Evolutionary conservation across 2,888 invertebrate species (phyloP), one percentile per base, ranked within the genome.

Genomic region (Cephus nigrinus): DNA sequence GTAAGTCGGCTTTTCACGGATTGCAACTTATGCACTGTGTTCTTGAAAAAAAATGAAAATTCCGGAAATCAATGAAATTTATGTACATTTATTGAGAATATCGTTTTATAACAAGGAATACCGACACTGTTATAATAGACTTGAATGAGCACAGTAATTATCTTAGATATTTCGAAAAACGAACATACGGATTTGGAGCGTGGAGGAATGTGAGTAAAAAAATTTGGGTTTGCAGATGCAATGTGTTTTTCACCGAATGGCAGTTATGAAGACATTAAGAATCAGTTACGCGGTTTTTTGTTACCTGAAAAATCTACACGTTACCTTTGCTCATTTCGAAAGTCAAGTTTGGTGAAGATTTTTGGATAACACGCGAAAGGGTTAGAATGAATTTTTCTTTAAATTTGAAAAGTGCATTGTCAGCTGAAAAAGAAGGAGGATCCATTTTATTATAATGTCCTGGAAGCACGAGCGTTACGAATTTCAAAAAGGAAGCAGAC

Each of bases 221-320:
- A 55, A 23, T 55, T 9, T 55, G 55, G 55, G 55, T 55, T 55
- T 55, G 55, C 2, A 55, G 55, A 55, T 55, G 55, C 23, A 55
- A 55, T 55, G 55, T 55, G 23, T 55, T 55, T 55, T 55, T 55
- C 9, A 55, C 55, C 15, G 55, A 55, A 55, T 55, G 55, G 55
- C 55, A 55, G 55, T 55, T 55, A 55, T 55, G 55, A 55, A 55
- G 71, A 71, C 71, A 71, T 71, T 30, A 71, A 71, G 23, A 71
- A 71, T 71, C 55, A 55, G 55, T 55, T 55, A 55, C 55, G 55
- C 55, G 15, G 40, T 55, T 55, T 55, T 55, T 55, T 55, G 55
- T 55, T 55, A 55, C 55, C 23, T 55, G 55, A 55, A 55, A 55
- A 55, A 55, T 55, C 55, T 9, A 55, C 55, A 23, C 23, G 55